Base-by-base conservation (phyloP, 2,797 vertebrate species). In the Pangasius mekongensis region DNA sequence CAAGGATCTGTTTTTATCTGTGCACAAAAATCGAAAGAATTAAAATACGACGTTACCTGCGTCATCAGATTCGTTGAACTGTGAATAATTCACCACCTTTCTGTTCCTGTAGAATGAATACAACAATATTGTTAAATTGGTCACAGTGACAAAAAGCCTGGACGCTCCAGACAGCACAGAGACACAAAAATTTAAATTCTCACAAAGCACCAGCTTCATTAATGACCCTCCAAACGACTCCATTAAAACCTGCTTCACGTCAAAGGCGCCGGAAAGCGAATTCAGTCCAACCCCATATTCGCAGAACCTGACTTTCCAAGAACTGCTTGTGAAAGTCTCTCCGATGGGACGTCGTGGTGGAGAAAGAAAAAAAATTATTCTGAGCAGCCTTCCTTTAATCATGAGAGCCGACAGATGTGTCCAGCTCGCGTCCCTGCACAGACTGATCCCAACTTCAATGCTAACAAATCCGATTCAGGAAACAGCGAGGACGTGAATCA, bases 31-130 rank as follows among this genome's bases (percentile, higher is more conserved):
- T 58, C 30, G 18, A n/a, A 81, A 60, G 10, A 27, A 39, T 3
- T 43, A 9, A 43, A 82, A 43, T 8, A 22, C 1, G 20, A 83
- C 49, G 6, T 96, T 96, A 98, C 98, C 98, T 96, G 97, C 97
- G 93, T 98, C 98, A 91, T 99, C 98, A 92, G 98, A 99, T 94
- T 99, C 98, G 86, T 99, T 98, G 96, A 99, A 99, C 94, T 99
- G 98, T 91, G 98, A 99, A 94, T 99, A 99, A 95, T 99, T 99
- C 92, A 99, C 98, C 93, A 99, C 98, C 93, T 99, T 99, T 96
- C 98, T 97, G 96, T 99, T 99, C 97, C 98, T 99, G 95, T 93
- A 85, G 91, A 78, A 94, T 92, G 94, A 83, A 95, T 4, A 94
- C n/a, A 90, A 36, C 20, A 85, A n/a, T 66, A 71, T 36, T 4